Evolutionary conservation across 2,888 invertebrate species (phyloP).

Genomic region (Amaurobius ferox): DNA sequence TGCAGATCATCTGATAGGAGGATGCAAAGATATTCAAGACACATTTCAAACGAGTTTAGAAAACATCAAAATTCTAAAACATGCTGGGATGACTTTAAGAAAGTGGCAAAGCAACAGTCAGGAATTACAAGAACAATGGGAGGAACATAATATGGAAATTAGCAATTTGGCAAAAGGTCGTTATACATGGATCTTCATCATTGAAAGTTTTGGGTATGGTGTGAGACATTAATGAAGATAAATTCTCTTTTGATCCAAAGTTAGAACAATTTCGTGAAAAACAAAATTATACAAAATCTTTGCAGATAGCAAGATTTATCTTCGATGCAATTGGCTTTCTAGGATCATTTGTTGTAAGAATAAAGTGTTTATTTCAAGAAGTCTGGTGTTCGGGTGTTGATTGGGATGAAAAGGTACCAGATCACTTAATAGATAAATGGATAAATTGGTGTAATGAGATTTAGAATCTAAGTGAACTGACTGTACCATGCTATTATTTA

Average conservation of each 20-base stretch:
- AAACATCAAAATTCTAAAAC: too few species aligned
- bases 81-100: too few species aligned
- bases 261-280: not conserved
- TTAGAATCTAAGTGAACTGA: not conserved
- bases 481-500: not conserved
- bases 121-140: too few species aligned
- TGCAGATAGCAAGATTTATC: not conserved
- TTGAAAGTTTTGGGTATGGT: not conserved
- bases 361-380: constrained; percentile 24
- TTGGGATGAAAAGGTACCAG: not conserved
- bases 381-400: not conserved
- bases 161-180: too few species aligned
- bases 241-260: not conserved
- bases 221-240: not conserved
- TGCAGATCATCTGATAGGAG: too few species aligned
- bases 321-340: constrained; percentile 17
- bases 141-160: too few species aligned
- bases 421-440: not conserved
- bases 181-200: not conserved
- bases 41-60: too few species aligned
- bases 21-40: too few species aligned
- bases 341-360: not conserved
- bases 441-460: constrained; percentile 2
- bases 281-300: not conserved
- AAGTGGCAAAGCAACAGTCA: too few species aligned